Percentiles rank a stretch among this genome's conserved stretches.
Evolutionary conservation across 1,140 invertebrate genomes (phyloP).

Genomic region (Cherax quadricarinatus): DNA sequence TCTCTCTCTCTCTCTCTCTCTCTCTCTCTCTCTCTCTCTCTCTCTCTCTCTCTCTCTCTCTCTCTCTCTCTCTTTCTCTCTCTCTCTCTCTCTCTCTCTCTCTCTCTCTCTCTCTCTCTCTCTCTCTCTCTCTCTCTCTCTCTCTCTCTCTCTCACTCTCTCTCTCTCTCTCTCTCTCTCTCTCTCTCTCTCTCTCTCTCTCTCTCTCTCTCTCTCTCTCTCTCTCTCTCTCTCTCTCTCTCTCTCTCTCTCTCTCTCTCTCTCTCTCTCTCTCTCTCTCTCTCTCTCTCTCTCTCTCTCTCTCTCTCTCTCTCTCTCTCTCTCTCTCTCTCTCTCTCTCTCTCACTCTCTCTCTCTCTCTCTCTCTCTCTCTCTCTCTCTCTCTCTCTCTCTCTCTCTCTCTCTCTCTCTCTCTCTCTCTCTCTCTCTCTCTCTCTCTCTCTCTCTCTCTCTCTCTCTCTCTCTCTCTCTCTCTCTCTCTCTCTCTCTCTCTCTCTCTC

Average conservation of each 20-base stretch:
- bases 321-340: too few relatives aligned
- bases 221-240: conserved; percentile 17
- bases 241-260: neutral
- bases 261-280: neutral
- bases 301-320: too few relatives aligned
- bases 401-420: too few relatives aligned
- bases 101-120: neutral
- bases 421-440: too few relatives aligned
- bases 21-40: neutral
- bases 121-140: neutral
- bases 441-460: too few relatives aligned
- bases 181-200: neutral
- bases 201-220: neutral
- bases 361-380: too few relatives aligned
- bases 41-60: neutral
- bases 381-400: too few relatives aligned
- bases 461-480: too few relatives aligned
- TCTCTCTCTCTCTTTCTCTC: neutral
- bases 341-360: too few relatives aligned
- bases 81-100: neutral
- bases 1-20: neutral
- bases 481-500: too few relatives aligned
- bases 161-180: neutral
- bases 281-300: neutral
- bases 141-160: neutral